Base-by-base conservation (phyloP, 2,797 vertebrate species). In the Sparus aurata region DNA sequence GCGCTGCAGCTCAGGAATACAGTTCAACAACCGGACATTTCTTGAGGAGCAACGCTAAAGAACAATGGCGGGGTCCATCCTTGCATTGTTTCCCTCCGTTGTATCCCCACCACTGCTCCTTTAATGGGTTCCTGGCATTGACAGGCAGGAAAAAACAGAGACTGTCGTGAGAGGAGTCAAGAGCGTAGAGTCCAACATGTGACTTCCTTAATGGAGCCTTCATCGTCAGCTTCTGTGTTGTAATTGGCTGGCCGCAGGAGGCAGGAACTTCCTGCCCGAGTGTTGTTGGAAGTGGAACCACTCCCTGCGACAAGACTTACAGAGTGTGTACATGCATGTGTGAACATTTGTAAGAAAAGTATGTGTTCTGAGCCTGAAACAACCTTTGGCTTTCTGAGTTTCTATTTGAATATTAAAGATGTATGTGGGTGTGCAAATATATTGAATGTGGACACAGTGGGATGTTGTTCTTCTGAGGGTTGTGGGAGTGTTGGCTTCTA, bases 141-240 rank as follows among this genome's bases (percentile, higher is more conserved):
- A 90, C 87, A 89, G 83, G 87, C 87, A 93, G 93, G 93, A 94
- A 94, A 94, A 93, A 94, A 94, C 91, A 94, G n/a, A 85, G 77
- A 46, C 63, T 84, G 85, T 73, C 55, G 49, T 89, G 84, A 87
- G 85, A 87, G 72, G 80, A 88, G 84, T 72, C 15, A 46, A 87
- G 87, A 87, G 89, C 74, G 84, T 83, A 75, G 75, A 72, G 76
- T 87, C 83, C 76, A 89, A 85, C 77, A 34, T 64, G 87, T 91
- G 92, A 93, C 89, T 94, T 95, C 93, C 94, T 89, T 87, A 86
- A 90, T 93, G 91, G 88, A 92, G 90, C 86, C 85, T 80, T 85
- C 75, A 6, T 30, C 61, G 23, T 74, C 53, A 52, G 61, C 86
- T 77, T 30, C 75, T 49, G 53, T 27, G 47, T 60, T 89, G 66